These are phyloP conservation scores for Wasmannia auropunctata DNA, from an alignment of 1,140 invertebrate genomes.

Conservation along the genomic window DNA sequence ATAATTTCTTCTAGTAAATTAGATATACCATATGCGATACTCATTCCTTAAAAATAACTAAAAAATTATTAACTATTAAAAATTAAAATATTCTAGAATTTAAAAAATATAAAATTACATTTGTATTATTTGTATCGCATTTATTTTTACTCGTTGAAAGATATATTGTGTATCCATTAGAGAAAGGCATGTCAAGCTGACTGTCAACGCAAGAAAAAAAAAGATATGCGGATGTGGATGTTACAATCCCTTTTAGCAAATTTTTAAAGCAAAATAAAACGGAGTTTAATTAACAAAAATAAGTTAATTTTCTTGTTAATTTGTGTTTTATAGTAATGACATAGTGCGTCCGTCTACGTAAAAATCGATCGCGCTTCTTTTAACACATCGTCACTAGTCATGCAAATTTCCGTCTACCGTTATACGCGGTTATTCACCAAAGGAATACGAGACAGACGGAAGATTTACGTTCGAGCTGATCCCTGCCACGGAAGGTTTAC, in stretches of 20 bases:
- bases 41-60: neutral
- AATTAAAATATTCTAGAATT: neutral
- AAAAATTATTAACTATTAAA: neutral
- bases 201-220: neutral
- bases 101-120: neutral
- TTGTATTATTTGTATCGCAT: neutral
- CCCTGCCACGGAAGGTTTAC: neutral
- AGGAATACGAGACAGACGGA: neutral
- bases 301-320: slow-evolving; percentile 2
- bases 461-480: neutral
- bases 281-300: too few relatives aligned
- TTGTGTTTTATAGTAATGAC: neutral
- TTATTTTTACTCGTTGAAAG: neutral
- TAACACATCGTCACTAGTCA: neutral
- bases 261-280: neutral
- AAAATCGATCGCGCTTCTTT: neutral
- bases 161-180: neutral
- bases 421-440: neutral
- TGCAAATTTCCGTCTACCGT: slow-evolving; percentile 10
- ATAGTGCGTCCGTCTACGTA: neutral
- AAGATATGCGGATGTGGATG: neutral
- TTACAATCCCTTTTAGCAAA: neutral
- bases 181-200: neutral
- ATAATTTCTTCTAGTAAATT: neutral
- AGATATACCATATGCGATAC: neutral